Evolutionary conservation across 2,888 invertebrate genomes (phyloP).

Genomic region (Catotricha subobsoleta): DNA sequence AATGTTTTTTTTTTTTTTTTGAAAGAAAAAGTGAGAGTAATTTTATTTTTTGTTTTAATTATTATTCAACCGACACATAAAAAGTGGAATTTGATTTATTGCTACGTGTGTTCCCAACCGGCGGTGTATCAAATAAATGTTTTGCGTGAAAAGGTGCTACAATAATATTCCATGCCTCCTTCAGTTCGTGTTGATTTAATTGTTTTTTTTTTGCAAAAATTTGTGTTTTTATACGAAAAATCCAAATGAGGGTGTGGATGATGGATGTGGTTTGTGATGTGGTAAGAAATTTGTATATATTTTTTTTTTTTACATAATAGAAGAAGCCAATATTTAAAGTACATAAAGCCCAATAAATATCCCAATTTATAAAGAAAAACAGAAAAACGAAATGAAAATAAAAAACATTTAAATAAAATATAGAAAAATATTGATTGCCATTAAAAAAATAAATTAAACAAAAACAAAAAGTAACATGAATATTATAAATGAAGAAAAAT

Average conservation of each 20-base stretch:
- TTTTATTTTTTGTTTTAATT: background rate
- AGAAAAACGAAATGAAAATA: background rate
- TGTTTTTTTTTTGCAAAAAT: too few species aligned
- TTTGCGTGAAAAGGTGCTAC: slow-evolving; percentile 5
- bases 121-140: slow-evolving; percentile 12
- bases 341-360: too few species aligned
- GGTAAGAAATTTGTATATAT: too few species aligned
- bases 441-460: too few species aligned
- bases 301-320: too few species aligned
- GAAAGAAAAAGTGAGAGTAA: background rate
- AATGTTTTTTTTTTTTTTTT: too few species aligned
- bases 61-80: slow-evolving; percentile 27
- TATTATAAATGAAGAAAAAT: background rate
- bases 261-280: too few species aligned
- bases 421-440: background rate
- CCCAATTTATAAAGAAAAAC: background rate
- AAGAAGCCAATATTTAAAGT: too few species aligned
- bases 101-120: slow-evolving; percentile 22
- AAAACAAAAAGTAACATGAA: too few species aligned
- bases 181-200: too few species aligned
- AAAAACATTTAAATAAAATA: background rate
- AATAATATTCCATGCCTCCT: slow-evolving; percentile 6
- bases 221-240: too few species aligned
- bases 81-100: slow-evolving; percentile 28
- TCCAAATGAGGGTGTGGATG: too few species aligned